A percentile compares a stretch with the other conserved stretches of the same genome.
These are phyloP conservation scores for Xestia ashworthii DNA, from an alignment of 2,888 invertebrate genomes.

Conservation along the genomic window DNA sequence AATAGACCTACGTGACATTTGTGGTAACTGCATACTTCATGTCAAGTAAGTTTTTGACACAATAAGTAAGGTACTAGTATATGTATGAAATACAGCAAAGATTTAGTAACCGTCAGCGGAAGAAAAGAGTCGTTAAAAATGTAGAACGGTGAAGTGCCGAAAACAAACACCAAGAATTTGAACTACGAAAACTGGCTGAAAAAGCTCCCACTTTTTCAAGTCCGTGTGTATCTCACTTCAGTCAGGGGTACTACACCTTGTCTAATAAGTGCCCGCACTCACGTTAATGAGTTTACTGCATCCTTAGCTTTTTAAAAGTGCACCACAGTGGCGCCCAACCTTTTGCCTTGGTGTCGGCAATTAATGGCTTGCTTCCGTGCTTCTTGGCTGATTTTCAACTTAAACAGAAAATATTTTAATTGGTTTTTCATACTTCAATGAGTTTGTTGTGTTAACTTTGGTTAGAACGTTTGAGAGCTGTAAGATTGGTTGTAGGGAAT, in stretches of 20 bases:
- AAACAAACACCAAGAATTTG: neutral
- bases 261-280: conserved; percentile 85
- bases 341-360: conserved; percentile 79
- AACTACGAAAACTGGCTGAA: neutral
- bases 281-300: conserved; percentile 88
- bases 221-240: conserved; percentile 62
- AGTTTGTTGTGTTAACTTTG: conserved; percentile 65
- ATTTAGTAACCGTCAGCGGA: too few relatives aligned
- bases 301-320: conserved; percentile 84
- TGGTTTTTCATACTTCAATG: conserved; percentile 68
- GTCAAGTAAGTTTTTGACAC: neutral
- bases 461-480: conserved; percentile 57
- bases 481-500: conserved; percentile 47
- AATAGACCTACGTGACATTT: neutral
- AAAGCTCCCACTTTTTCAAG: conserved; percentile 10
- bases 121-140: neutral
- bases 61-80: neutral
- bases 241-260: conserved; percentile 72
- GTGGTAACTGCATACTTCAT: neutral
- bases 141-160: neutral
- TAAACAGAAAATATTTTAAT: conserved; percentile 73
- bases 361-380: conserved; percentile 76
- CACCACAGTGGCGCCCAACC: conserved; percentile 77
- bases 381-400: conserved; percentile 68
- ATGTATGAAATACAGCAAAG: neutral